Evolutionary conservation across 2,797 vertebrate species (phyloP), one percentile per base, ranked within the genome.

Genomic region (Rhinophrynus dorsalis): DNA sequence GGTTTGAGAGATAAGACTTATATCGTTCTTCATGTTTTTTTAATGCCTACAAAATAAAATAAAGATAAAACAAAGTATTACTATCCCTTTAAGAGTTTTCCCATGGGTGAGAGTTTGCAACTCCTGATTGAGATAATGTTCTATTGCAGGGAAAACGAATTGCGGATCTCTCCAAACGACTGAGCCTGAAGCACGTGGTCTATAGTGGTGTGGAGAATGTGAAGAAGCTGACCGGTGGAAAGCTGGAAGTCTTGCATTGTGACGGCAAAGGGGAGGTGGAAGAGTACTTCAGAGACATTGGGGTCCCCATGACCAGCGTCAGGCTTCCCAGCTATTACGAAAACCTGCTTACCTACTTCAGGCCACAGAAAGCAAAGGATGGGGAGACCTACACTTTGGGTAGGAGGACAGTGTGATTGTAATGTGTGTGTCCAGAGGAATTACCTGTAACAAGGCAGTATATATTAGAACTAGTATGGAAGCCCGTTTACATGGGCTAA

Each of bases 131-230:
- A n/a, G n/a, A n/a, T n/a, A n/a, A n/a, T n/a, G n/a, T n/a, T n/a
- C n/a, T n/a, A n/a, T 48, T 44, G 7, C 35, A 89, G 88, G 87
- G 85, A 0, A 86, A 63, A 70, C 27, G 54, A 0, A 75, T 88
- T 0, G 88, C 85, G 0, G 76, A 89, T 5, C 11, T 89, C 54
- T 75, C 76, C 0, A 83, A 83, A 75, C 35, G 2, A 47, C 75
- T 82, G 2, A 76, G 76, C 6, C 78, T 89, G 59, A 32, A 0
- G 42, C 85, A 85, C 0, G 62, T 86, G 0, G 65, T 89, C 52
- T 88, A 83, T 76, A 88, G 88, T 0, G 78, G 87, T 27, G 74
- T 90, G 77, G 85, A 89, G 77, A 86, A 88, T 0, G 67, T 89
- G 57, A 77, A 75, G 56, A 73, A 77, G 77, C 51, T 87, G 78